Percentiles rank a stretch among this genome's conserved stretches.
Conservation (phyloP, 2,888 invertebrate genomes). For the Camptogramma bilineatum region DNA sequence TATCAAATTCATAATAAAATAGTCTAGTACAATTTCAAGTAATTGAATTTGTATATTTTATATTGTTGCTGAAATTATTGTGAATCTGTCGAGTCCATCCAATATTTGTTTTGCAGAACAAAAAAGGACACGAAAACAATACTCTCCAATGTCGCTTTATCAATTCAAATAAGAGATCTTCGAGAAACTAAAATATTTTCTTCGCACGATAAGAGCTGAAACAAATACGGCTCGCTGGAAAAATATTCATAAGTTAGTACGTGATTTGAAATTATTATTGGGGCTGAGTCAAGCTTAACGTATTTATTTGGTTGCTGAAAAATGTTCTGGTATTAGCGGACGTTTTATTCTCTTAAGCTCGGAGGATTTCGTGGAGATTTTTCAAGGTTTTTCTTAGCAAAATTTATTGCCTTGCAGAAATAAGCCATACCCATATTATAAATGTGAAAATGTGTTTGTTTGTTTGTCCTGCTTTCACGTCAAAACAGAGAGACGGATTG, state of each 20-base stretch:
- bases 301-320: constrained; percentile 40
- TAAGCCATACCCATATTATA: background rate
- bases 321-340: constrained; percentile 32
- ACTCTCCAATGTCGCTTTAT: constrained; percentile 6
- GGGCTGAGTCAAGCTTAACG: constrained; percentile 37
- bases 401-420: constrained; percentile 2
- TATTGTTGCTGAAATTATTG: background rate
- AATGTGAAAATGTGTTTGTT: too few species aligned
- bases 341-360: constrained; percentile 32
- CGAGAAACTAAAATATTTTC: constrained; percentile 21
- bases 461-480: too few species aligned
- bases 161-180: constrained; percentile 11
- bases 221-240: constrained; percentile 44
- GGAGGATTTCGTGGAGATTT: constrained; percentile 17
- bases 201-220: constrained; percentile 36
- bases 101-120: background rate
- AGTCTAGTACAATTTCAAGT: too few species aligned
- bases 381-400: constrained; percentile 3
- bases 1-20: too few species aligned
- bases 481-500: too few species aligned
- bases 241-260: constrained; percentile 58
- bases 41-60: too few species aligned
- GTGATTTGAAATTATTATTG: constrained; percentile 60
- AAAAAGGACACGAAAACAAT: background rate
- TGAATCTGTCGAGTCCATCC: background rate